Evolutionary conservation across 2,113 vertebrate species (phyloP), one percentile per base, ranked within the genome.

Genomic region (Gnathonemus longibarbis): DNA sequence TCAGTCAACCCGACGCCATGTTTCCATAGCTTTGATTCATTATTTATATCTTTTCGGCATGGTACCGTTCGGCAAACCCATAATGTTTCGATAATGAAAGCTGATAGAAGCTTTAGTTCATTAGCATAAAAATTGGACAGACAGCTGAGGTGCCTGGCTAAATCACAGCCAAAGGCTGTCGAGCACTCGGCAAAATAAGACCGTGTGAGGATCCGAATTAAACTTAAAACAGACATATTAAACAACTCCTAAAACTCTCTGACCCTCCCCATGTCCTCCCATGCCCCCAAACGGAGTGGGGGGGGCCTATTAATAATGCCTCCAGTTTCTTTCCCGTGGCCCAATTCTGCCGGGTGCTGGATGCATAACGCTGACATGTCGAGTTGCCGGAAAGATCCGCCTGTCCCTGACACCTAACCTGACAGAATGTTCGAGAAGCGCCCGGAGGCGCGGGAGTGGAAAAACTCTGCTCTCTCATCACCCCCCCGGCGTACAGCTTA

Each of bases 31-130:
- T 84, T 84, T 84, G 42, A 87, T 53, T 53, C 31, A 87, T 53
- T 87, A 87, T 87, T 56, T 87, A 53, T 87, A 53, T 53, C n/a
- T 53, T 39, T 85, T 87, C n/a, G 17, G 48, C 85, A 49, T 87
- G 31, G n/a, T 42, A 87, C 48, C 85, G 31, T 52, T 87, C 0
- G n/a, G 27, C 27, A 48, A 87, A 87, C 50, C 85, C 50, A 35
- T 87, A 87, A 53, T 53, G 48, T 52, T 87, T 87, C 50, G 50
- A 53, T 56, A 87, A 87, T 50, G 50, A 53, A 87, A 50, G 31
- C 50, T n/a, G 50, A 87, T 87, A 85, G 24, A 24, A 45, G 31
- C 27, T 52, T 87, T 87, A 9, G 50, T 56, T 56, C 85, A 35
- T 53, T 53, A 27, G 27, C 85, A 87, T 87, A 53, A 87, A 87